Evolutionary conservation across 2,797 vertebrate genomes (phyloP).

Genomic region (Thaleichthys pacificus): DNA sequence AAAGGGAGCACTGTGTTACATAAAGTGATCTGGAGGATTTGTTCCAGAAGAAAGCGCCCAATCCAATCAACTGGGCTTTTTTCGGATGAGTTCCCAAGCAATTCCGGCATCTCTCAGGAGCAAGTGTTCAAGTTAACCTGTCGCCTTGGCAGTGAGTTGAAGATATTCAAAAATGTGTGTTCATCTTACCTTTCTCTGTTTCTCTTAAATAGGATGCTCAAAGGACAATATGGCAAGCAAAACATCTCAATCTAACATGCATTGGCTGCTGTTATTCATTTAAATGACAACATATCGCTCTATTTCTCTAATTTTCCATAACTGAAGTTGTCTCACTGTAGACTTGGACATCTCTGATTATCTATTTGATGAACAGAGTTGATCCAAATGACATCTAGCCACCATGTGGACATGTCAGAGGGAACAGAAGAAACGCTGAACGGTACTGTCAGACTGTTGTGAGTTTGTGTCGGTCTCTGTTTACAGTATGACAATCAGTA

Average conservation of each 20-base stretch:
- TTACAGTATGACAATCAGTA: no score
- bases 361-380: not conserved
- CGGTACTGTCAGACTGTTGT: no score
- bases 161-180: not conserved
- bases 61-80: slow-evolving; percentile 72
- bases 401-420: not conserved
- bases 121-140: slow-evolving; percentile 53
- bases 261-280: no score
- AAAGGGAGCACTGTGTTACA: slow-evolving; percentile 48
- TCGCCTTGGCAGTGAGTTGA: slow-evolving; percentile 3
- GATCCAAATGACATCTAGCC: not conserved
- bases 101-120: slow-evolving; percentile 53
- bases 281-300: no score
- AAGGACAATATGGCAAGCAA: not conserved
- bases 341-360: not conserved
- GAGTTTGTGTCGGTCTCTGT: no score
- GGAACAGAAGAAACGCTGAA: no score
- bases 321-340: no score
- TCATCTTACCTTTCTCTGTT: not conserved
- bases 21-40: slow-evolving; percentile 66
- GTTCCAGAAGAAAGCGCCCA: slow-evolving; percentile 68
- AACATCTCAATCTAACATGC: not conserved
- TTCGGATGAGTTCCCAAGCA: slow-evolving; percentile 66
- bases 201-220: not conserved
- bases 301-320: no score